Conservation (phyloP, 2,797 vertebrate genomes). For the Gobio occitaniae region DNA sequence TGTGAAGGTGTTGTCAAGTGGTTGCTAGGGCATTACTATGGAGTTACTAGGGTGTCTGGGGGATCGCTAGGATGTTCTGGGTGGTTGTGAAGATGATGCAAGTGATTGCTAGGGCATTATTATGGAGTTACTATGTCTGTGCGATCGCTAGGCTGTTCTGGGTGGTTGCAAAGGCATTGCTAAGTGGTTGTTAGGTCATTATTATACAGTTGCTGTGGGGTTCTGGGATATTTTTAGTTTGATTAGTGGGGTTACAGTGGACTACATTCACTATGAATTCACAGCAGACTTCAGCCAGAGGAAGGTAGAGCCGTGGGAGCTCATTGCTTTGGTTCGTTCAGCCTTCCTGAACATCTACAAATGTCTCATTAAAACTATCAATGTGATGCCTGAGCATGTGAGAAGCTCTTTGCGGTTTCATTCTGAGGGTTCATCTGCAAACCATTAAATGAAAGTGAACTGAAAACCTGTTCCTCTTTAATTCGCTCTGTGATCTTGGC, state of each 20-base stretch:
- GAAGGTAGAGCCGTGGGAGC: background rate
- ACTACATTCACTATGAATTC: background rate
- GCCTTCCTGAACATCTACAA: background rate
- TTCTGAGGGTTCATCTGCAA: background rate
- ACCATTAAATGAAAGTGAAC: constrained; percentile 8
- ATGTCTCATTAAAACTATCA: background rate
- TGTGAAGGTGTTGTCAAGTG: background rate
- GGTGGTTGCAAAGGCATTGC: background rate
- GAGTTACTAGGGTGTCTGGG: background rate
- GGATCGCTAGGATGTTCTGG: fast-evolving
- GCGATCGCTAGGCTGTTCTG: background rate
- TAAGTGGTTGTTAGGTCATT: background rate
- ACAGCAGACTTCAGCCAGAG: background rate
- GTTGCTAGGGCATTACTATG: background rate
- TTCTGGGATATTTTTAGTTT: constrained; percentile 5
- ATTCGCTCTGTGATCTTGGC: constrained; percentile 92
- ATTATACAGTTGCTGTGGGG: background rate
- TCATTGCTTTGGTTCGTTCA: constrained; percentile 1
- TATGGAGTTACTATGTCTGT: background rate
- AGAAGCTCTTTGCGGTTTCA: background rate
- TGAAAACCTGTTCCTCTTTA: constrained; percentile 91
- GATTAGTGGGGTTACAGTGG: background rate
- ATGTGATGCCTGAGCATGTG: background rate
- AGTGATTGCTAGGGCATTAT: background rate
- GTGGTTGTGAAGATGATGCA: background rate